A percentile compares a stretch with the other conserved stretches of the same genome.
Evolutionary conservation across 1,140 invertebrate species (phyloP).

Genomic region (Eumeta japonica): DNA sequence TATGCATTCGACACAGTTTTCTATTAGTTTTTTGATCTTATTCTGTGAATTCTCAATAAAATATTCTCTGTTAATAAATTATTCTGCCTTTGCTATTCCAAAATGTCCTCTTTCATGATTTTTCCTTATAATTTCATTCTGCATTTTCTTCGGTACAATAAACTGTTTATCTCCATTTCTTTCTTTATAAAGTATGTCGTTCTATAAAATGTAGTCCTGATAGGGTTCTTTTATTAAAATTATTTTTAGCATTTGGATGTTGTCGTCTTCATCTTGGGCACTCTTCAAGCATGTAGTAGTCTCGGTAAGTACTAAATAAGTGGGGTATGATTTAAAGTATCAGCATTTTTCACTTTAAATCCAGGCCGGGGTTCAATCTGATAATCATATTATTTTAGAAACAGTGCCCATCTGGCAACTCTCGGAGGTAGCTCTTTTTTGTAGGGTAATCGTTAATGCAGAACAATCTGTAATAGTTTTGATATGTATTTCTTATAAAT

Average conservation of each 20-base stretch:
- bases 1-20: conserved; percentile 30
- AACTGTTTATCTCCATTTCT: conserved; percentile 17
- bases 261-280: conserved; percentile 19
- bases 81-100: conserved; percentile 36
- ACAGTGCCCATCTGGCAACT: conserved; percentile 29
- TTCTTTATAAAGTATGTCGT: conserved; percentile 18
- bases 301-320: conserved; percentile 10
- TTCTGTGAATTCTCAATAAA: conserved; percentile 25
- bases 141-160: conserved; percentile 24
- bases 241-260: conserved; percentile 22
- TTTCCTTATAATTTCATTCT: conserved; percentile 21
- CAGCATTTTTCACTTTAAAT: conserved; percentile 36
- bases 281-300: conserved; percentile 10
- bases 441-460: conserved; percentile 33
- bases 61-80: conserved; percentile 33
- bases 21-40: conserved; percentile 28
- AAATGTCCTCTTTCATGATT: conserved; percentile 30
- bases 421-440: conserved; percentile 32
- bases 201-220: conserved; percentile 16
- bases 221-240: conserved; percentile 15
- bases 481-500: conserved; percentile 48
- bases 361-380: conserved; percentile 25
- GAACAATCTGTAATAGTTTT: conserved; percentile 15
- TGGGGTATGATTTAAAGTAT: conserved; percentile 40
- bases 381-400: conserved; percentile 33